Conservation (phyloP, 2,888 invertebrate genomes). For the Onthophagus sagittarius region DNA sequence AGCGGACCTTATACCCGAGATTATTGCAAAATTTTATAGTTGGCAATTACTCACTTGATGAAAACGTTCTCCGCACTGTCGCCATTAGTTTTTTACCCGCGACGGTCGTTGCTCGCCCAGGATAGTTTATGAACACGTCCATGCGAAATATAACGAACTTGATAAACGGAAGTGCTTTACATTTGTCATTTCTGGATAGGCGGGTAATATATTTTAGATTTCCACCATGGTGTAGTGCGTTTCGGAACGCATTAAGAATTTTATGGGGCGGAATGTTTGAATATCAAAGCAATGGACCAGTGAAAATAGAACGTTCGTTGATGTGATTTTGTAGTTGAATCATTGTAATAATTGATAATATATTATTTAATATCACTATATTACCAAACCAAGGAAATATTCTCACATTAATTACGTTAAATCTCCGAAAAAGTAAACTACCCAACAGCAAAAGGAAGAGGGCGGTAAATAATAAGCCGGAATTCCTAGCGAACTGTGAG, state of each 20-base stretch:
- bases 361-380: background rate
- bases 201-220: background rate
- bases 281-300: background rate
- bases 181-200: background rate
- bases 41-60: conserved; percentile 29
- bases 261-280: background rate
- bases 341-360: background rate
- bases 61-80: conserved; percentile 8
- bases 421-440: background rate
- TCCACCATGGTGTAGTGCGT: background rate
- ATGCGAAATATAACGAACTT: conserved; percentile 9
- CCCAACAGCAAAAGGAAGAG: background rate
- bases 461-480: conserved; percentile 5
- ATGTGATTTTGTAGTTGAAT: background rate
- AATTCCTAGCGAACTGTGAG: background rate
- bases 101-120: background rate
- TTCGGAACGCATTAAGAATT: background rate
- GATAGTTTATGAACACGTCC: conserved; percentile 9
- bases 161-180: conserved; percentile 9
- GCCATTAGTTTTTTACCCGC: conserved; percentile 8
- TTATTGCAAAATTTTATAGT: conserved; percentile 29
- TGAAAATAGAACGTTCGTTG: background rate
- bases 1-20: conserved; percentile 26
- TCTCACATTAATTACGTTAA: background rate
- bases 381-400: background rate